Base-by-base conservation (phyloP, 2,113 vertebrate species). In the Hystrix brachyura region DNA sequence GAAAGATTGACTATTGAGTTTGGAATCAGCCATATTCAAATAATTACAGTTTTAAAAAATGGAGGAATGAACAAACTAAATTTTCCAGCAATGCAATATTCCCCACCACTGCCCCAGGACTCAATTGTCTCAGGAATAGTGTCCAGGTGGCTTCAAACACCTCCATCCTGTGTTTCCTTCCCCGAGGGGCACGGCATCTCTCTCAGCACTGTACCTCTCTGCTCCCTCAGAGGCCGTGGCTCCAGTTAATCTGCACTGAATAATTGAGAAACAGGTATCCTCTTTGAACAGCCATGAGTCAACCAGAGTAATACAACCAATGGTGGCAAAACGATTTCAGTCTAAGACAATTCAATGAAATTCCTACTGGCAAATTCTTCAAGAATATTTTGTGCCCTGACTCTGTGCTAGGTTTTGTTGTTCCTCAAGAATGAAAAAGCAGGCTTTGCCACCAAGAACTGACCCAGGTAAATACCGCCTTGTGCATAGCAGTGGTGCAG, bases 121-220 rank as follows among this genome's bases (percentile, higher is more conserved):
- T 8, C 2, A 0, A 18, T 48, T 43, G 4, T 6, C 27, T 17
- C 15, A 3, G 62, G 8, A 57, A 17, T 15, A 13, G 67, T 34
- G 1, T 12, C 34, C 1, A 29, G 4, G 43, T 2, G 23, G 0
- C 46, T 29, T 15, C n/a, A 5, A 4, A 19, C 51, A 25, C n/a
- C 2, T 25, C 3, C 5, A 32, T 29, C 57, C 64, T 4, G 12
- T 0, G 0, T 25, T 25, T 65, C 46, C 62, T 90, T 10, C 90
- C 14, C 23, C 7, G 0, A 0, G 27, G 25, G 19, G 62, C 62
- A 5, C 0, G 4, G 53, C 15, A 4, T 11, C 29, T 18, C 5
- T 7, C 0, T 3, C 0, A 11, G 7, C 0, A 2, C 0, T 1
- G 8, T 12, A 25, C 5, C 0, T 23, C 1, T 71, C 69, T 14